phyloP scores from a whole-genome alignment of 2,888 invertebrate genomes.

The Ennomos erosarius region DNA sequence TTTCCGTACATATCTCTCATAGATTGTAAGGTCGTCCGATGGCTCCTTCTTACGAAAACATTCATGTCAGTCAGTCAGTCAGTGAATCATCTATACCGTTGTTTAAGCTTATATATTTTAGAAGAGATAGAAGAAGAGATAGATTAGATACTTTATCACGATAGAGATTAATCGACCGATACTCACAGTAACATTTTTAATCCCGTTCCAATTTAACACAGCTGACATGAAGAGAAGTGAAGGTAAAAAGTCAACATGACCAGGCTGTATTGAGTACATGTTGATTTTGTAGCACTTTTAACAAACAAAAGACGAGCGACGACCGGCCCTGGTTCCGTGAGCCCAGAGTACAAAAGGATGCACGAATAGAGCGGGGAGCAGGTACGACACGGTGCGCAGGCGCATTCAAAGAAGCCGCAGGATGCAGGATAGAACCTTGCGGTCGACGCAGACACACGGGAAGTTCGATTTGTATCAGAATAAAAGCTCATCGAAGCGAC shows the following conservation, averaged over 20 bases:
- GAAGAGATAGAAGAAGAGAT: no score
- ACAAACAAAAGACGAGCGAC: slow-evolving; percentile 79
- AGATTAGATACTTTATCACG: no score
- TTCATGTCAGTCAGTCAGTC: no score
- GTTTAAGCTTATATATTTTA: no score
- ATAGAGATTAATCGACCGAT: no score
- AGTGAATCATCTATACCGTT: no score
- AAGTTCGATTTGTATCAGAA: slow-evolving; percentile 53
- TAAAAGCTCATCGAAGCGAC: background rate
- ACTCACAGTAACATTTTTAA: no score
- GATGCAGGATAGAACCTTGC: slow-evolving; percentile 68
- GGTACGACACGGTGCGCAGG: slow-evolving; percentile 66
- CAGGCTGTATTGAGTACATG: slow-evolving; percentile 62
- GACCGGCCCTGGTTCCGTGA: slow-evolving; percentile 60
- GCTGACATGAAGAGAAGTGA: slow-evolving; percentile 41
- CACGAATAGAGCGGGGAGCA: slow-evolving; percentile 38
- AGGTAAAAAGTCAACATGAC: slow-evolving; percentile 49
- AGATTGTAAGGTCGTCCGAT: no score
- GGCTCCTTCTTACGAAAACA: no score
- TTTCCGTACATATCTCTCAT: no score
- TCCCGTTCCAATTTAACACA: no score
- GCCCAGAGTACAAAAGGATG: slow-evolving; percentile 42
- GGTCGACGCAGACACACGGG: slow-evolving; percentile 61
- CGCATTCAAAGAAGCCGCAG: slow-evolving; percentile 78
- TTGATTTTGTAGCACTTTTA: slow-evolving; percentile 73